These are phyloP conservation scores for Pheosia gnoma DNA, from an alignment of 2,888 invertebrate species.

Conservation along the genomic window DNA sequence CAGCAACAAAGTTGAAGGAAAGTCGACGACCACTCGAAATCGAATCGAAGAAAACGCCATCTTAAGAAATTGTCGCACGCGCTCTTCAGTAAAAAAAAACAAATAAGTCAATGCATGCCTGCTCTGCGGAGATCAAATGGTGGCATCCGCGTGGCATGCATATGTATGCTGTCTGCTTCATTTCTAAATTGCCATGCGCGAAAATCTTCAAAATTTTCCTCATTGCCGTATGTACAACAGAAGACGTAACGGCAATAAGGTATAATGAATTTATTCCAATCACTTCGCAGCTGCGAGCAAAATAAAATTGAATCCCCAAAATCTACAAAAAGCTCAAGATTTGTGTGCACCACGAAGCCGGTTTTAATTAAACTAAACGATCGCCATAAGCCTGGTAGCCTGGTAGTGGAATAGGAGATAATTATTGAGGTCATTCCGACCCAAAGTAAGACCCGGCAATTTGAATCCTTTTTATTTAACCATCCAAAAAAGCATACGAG, in stretches of 20 bases:
- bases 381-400: conserved; percentile 42
- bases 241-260: conserved; percentile 7
- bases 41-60: background rate
- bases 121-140: background rate
- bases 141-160: background rate
- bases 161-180: background rate
- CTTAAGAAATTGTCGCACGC: background rate
- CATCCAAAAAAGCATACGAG: conserved; percentile 36
- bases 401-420: conserved; percentile 57
- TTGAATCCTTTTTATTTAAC: conserved; percentile 37
- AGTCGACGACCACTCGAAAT: too few relatives aligned
- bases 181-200: background rate
- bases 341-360: conserved; percentile 32
- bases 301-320: conserved; percentile 20
- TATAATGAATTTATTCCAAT: conserved; percentile 22
- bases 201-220: background rate
- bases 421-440: conserved; percentile 50
- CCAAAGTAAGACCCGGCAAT: conserved; percentile 46
- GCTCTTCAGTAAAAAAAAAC: background rate
- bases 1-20: too few relatives aligned
- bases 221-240: background rate
- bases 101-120: background rate
- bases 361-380: conserved; percentile 63
- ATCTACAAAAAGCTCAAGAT: conserved; percentile 31
- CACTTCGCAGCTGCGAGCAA: conserved; percentile 2